A percentile compares a stretch with the other conserved stretches of the same genome.
These are phyloP conservation scores for Aurelia aurita complex sp. Pacific DNA, from an alignment of 30 jellyfish, hydroid and myxozoan genomes.

Conservation along the genomic window DNA sequence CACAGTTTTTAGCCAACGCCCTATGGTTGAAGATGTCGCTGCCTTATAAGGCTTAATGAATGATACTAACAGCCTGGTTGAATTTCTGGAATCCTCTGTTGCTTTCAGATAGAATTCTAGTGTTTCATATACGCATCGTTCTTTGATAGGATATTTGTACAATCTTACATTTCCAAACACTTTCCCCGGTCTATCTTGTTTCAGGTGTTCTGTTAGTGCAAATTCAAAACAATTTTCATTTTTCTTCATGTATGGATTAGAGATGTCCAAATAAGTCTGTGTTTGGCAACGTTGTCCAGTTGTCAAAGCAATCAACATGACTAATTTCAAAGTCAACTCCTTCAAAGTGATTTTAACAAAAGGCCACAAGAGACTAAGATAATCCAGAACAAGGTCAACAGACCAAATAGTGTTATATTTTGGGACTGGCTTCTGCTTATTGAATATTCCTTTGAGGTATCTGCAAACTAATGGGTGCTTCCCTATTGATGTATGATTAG, in stretches of 20 bases:
- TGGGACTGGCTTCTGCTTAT: slow-evolving; percentile 49
- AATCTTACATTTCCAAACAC: slow-evolving; percentile 36
- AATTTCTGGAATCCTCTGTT: slow-evolving; percentile 29
- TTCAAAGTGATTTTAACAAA: slow-evolving; percentile 25
- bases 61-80: slow-evolving; percentile 7
- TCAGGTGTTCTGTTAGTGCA: slow-evolving; percentile 36
- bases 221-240: slow-evolving; percentile 13
- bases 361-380: slow-evolving; percentile 32
- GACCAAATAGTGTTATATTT: slow-evolving; percentile 50
- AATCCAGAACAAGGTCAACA: slow-evolving; percentile 34
- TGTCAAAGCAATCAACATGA: slow-evolving; percentile 31
- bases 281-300: slow-evolving; percentile 63
- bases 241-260: slow-evolving; percentile 41
- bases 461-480: slow-evolving; percentile 30
- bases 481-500: slow-evolving; percentile 12
- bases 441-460: slow-evolving; percentile 37
- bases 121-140: slow-evolving; percentile 40
- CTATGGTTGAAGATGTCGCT: slow-evolving; percentile 32
- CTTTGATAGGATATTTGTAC: slow-evolving; percentile 40
- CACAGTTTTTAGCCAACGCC: slow-evolving; percentile 49
- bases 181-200: slow-evolving; percentile 39
- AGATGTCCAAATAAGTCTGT: slow-evolving; percentile 25
- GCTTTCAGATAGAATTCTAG: slow-evolving; percentile 45
- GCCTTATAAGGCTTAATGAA: slow-evolving; percentile 21
- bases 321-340: slow-evolving; percentile 44